Base-by-base conservation (phyloP, 1,140 invertebrate genomes). In the Cotesia vestalis region DNA sequence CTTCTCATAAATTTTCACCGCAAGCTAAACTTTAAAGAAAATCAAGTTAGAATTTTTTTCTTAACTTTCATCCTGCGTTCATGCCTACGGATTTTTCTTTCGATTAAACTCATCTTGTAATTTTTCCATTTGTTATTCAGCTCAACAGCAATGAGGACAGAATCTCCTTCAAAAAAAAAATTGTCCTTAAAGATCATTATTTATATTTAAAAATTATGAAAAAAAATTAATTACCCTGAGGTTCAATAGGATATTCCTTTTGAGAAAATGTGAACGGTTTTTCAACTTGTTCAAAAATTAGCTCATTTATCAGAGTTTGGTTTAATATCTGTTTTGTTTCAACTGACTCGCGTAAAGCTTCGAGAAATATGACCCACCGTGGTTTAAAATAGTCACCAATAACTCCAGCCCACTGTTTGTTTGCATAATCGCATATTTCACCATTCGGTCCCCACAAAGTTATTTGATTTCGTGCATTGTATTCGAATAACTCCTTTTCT, bases 401-500 rank as follows among this genome's bases (percentile, higher is more conserved):
- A 1, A 92, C 76, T 40, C 90, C 90, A 2, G 93, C 89, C 95
- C 95, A 98, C 78, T 97, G 95, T 78, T 97, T 97, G 73, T 91
- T 92, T 0, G 95, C 95, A 84, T 98, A 98, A 80, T 97, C 95
- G 17, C 90, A 81, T 51, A 97, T 96, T 84, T 97, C 92, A 11
- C 94, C 95, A 46, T 90, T 89, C 0, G 96, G 95, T 11, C 96
- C 96, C 96, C 96, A 98, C 0, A 96, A 79, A 2, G 96, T 97
- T 17, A 98, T 93, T 82, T 98, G 96, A 88, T 97, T 97, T 40
- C 93, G 89, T 0, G 96, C 95, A 85, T 98, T 97, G 77, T 92
- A 92, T 80, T 95, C 92, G 78, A 91, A 94, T 9, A 92, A 84
- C 36, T 85, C 76, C 68, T 78, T 77, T 73, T 91, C 90, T 3